phyloP scores from a whole-genome alignment of 1,140 invertebrate genomes.

The Neodiprion lecontei region DNA sequence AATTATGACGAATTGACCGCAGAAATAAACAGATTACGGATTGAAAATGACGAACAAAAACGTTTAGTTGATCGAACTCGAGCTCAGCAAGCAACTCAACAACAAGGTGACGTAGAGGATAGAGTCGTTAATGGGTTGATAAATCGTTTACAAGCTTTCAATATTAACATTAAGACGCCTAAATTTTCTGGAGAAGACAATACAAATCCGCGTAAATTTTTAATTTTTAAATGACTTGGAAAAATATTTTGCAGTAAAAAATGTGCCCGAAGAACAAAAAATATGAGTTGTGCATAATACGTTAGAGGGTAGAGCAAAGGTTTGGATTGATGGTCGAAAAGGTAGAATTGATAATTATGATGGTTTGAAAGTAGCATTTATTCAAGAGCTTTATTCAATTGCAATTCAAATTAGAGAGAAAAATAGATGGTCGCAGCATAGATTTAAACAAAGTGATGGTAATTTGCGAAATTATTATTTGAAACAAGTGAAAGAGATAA shows the following conservation, averaged over 20 bases:
- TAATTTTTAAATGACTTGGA: background rate
- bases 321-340: background rate
- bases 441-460: constrained; percentile 15
- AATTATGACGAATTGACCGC: background rate
- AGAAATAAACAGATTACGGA: background rate
- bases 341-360: background rate
- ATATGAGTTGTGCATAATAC: background rate
- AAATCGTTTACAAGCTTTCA: constrained; percentile 5
- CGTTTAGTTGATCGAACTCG: background rate
- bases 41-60: background rate
- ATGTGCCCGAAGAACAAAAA: background rate
- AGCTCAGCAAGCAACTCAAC: background rate
- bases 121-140: background rate
- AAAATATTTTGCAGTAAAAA: background rate
- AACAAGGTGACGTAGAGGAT: background rate
- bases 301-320: background rate
- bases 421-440: constrained; percentile 18
- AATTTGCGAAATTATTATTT: constrained; percentile 24
- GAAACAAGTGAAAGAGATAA: constrained; percentile 16
- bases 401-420: constrained; percentile 21
- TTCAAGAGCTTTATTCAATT: constrained; percentile 26
- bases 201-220: background rate
- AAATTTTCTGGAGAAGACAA: background rate
- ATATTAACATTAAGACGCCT: background rate
- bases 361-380: constrained; percentile 21